A percentile compares a stretch with the other conserved stretches of the same genome.
Evolutionary conservation across 1,140 invertebrate species (phyloP).

Genomic region (Cecropterus lyciades): DNA sequence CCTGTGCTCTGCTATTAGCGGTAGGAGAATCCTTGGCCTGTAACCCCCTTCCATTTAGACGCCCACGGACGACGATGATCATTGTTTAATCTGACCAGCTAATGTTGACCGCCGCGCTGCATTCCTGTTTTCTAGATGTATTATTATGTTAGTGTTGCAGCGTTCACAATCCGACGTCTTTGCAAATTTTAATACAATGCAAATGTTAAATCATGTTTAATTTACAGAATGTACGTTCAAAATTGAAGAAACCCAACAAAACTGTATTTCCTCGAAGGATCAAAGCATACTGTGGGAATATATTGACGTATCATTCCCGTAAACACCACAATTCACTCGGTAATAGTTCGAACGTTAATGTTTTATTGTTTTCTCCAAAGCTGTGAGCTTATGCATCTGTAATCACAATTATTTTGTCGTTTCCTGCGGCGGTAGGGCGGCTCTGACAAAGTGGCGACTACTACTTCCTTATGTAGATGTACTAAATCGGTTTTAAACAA

Average conservation of each 20-base stretch:
- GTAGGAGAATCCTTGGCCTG: no score
- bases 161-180: no score
- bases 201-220: no score
- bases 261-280: constrained; percentile 12
- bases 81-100: no score
- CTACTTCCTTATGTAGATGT: constrained; percentile 32
- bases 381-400: constrained; percentile 26
- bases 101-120: no score
- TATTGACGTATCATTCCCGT: constrained; percentile 6
- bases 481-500: constrained; percentile 36
- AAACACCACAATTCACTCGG: constrained; percentile 23
- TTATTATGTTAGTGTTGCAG: no score
- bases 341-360: constrained; percentile 25
- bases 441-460: constrained; percentile 16
- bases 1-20: no score
- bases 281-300: constrained; percentile 18
- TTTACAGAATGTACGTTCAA: not conserved
- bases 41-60: no score
- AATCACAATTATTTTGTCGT: constrained; percentile 49
- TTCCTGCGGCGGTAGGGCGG: constrained; percentile 36
- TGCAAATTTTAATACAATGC: no score
- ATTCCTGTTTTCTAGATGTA: no score
- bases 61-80: no score
- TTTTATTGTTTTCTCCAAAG: constrained; percentile 20
- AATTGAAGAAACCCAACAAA: not conserved